Evolutionary conservation across 2,797 vertebrate species (phyloP).

Genomic region (Melanogrammus aeglefinus): DNA sequence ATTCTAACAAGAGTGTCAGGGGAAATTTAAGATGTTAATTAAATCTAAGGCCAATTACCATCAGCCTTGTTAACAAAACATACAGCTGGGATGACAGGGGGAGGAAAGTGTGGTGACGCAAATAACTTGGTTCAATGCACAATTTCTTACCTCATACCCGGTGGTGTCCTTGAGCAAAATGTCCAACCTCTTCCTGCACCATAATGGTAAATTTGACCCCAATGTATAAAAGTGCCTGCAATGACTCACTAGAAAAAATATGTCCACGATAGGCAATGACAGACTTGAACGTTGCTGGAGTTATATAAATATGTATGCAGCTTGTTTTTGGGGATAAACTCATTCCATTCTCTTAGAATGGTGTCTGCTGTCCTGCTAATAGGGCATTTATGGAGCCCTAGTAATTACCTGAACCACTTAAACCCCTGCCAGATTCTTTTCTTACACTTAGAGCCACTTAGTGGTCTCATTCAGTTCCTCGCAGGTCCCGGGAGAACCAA

Average conservation of each 20-base stretch:
- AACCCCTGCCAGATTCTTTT: neutral
- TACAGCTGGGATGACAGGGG: neutral
- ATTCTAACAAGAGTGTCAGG: conserved; percentile 45
- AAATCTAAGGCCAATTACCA: conserved; percentile 27
- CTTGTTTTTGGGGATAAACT: neutral
- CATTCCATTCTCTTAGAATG: neutral
- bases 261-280: conserved; percentile 12
- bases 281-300: conserved; percentile 16
- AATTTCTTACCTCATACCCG: no score
- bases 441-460: conserved; percentile 5
- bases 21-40: conserved; percentile 39
- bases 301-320: conserved; percentile 1
- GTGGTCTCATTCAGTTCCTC: conserved; percentile 22
- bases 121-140: no score
- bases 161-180: no score
- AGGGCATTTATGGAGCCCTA: conserved; percentile 8
- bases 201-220: no score
- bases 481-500: conserved; percentile 6
- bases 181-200: no score
- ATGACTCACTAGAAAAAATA: neutral
- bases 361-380: conserved; percentile 20
- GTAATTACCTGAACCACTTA: conserved; percentile 5
- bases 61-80: neutral
- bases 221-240: no score
- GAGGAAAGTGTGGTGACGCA: no score